phyloP scores from a whole-genome alignment of 2,888 invertebrate species.

The Lysandra bellargus region DNA sequence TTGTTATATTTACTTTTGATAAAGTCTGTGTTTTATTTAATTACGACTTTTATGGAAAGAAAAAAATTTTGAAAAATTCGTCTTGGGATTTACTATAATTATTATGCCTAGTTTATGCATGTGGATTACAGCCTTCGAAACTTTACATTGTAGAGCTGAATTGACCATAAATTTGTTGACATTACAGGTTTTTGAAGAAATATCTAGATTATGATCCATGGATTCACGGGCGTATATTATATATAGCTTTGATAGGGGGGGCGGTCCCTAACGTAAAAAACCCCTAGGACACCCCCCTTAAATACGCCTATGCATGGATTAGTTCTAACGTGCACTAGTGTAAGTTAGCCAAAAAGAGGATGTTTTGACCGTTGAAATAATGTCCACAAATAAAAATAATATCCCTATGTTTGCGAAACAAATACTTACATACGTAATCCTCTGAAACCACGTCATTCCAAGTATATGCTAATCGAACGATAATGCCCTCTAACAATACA shows the following conservation, averaged over 20 bases:
- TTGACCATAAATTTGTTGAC: no score
- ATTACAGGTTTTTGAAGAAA: no score
- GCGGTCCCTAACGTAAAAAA: no score
- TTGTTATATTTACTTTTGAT: slow-evolving; percentile 12
- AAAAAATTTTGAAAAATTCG: no score
- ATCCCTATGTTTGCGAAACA: neutral
- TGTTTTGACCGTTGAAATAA: neutral
- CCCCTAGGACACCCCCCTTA: no score
- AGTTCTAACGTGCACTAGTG: neutral
- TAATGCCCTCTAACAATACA: neutral
- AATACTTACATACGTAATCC: neutral
- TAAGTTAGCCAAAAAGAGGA: neutral
- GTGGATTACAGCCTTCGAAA: no score
- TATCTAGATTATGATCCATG: no score
- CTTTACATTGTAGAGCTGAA: no score
- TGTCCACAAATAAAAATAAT: neutral
- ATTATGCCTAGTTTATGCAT: no score
- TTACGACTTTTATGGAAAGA: no score
- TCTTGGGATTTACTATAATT: no score
- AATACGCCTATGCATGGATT: neutral
- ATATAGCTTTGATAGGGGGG: no score
- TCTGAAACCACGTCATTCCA: neutral
- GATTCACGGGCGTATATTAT: neutral
- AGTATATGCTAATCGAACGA: slow-evolving; percentile 4
- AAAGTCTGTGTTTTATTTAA: slow-evolving; percentile 6